Conservation (phyloP, 2,888 invertebrate genomes). For the Erpobdella octoculata region DNA sequence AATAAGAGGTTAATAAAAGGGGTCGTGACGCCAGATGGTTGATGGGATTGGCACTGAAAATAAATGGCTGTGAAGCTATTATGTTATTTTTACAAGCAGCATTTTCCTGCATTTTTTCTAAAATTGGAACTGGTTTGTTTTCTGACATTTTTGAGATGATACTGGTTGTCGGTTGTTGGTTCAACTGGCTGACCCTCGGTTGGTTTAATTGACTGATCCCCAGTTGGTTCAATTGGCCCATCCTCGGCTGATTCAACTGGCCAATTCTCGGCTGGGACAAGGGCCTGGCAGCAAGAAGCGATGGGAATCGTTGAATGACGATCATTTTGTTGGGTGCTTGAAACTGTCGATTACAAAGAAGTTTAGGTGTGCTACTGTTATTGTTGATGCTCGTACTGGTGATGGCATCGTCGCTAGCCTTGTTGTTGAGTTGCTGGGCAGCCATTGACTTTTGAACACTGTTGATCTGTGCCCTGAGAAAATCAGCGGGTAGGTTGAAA, state of each 20-base stretch:
- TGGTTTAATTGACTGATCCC: too few relatives aligned
- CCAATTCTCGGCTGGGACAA: background rate
- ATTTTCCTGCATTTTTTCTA: conserved; percentile 27
- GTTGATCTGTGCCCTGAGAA: too few relatives aligned
- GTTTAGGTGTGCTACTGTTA: background rate
- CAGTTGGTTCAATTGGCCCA: too few relatives aligned
- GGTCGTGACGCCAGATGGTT: conserved; percentile 5
- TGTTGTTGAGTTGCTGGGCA: background rate
- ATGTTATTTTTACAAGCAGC: background rate
- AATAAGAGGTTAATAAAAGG: conserved; percentile 17
- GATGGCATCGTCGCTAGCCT: background rate
- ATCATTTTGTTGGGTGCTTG: conserved; percentile 4
- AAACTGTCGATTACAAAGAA: background rate
- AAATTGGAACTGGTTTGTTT: conserved; percentile 26
- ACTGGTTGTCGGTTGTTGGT: background rate
- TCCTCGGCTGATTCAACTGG: too few relatives aligned
- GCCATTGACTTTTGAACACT: too few relatives aligned
- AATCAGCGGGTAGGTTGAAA: too few relatives aligned
- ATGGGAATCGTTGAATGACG: background rate
- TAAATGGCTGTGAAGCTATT: background rate
- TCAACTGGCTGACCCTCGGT: too few relatives aligned
- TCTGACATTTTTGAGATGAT: background rate
- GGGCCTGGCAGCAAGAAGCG: background rate
- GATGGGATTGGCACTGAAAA: background rate
- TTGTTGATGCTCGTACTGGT: background rate